phyloP scores from a whole-genome alignment of 2,888 invertebrate species.

The Parapristionchus giblindavisi region DNA sequence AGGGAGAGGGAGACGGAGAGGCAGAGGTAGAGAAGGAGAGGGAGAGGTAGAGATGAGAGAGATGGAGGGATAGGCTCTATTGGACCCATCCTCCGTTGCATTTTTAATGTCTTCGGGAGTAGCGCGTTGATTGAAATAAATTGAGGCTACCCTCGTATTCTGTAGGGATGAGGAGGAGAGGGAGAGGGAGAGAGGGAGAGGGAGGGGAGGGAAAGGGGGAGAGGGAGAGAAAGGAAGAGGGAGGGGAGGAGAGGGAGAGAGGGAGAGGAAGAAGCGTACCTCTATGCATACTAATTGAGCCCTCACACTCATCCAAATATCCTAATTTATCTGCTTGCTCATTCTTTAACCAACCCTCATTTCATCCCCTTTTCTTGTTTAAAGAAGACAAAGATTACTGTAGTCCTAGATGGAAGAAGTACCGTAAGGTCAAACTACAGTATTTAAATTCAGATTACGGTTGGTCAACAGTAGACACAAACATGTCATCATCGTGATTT shows the following conservation, averaged over 20 bases:
- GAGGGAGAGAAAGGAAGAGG: neutral
- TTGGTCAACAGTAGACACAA: too few relatives aligned
- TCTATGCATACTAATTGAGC: constrained; percentile 34
- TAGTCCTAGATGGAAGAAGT: too few relatives aligned
- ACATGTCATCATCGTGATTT: too few relatives aligned
- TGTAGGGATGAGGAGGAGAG: neutral
- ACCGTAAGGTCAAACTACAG: too few relatives aligned
- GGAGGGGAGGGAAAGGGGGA: neutral
- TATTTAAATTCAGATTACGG: too few relatives aligned
- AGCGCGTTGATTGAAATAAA: constrained; percentile 33
- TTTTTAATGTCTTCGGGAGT: neutral
- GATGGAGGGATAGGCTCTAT: neutral
- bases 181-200: neutral
- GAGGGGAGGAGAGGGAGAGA: neutral
- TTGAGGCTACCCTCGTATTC: too few relatives aligned
- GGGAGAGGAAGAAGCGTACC: neutral
- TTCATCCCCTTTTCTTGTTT: too few relatives aligned
- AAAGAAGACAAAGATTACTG: too few relatives aligned
- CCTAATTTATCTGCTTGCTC: too few relatives aligned
- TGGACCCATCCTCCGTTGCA: neutral
- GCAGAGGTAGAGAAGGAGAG: neutral
- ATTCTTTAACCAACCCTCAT: too few relatives aligned
- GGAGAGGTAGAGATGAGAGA: neutral
- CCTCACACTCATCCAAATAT: neutral
- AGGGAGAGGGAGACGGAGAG: too few relatives aligned